Conservation (phyloP, 2,888 invertebrate species). For the Ganaspis brasiliensis region DNA sequence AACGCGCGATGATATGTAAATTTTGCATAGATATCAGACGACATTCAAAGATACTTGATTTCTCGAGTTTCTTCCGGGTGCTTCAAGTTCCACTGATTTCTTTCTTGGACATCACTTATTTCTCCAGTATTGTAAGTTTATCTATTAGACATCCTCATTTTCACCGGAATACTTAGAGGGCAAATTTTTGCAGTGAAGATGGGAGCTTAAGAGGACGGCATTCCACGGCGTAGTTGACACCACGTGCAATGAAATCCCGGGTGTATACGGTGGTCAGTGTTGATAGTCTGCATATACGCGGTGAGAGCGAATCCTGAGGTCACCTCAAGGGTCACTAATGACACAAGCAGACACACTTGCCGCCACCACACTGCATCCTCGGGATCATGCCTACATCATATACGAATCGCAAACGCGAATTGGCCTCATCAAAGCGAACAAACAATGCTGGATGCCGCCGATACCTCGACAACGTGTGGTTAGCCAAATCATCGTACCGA, state of each 20-base stretch:
- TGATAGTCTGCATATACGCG: constrained; percentile 70
- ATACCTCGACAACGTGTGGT: constrained; percentile 80
- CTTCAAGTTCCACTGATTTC: constrained; percentile 9
- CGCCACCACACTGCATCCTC: constrained; percentile 36
- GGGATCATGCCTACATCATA: constrained; percentile 54
- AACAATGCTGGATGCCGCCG: constrained; percentile 79
- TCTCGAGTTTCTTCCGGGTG: neutral
- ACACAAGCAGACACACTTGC: constrained; percentile 72
- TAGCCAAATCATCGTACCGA: constrained; percentile 78
- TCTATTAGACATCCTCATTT: neutral
- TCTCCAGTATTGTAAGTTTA: neutral
- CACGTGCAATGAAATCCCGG: constrained; percentile 3
- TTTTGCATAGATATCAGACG: neutral
- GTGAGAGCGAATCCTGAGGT: constrained; percentile 75
- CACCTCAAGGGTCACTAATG: constrained; percentile 78
- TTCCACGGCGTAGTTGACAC: constrained; percentile 52
- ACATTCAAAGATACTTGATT: neutral
- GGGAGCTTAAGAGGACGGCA: neutral
- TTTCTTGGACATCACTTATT: neutral
- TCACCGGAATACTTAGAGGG: constrained; percentile 19
- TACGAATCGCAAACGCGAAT: constrained; percentile 77
- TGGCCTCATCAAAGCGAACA: constrained; percentile 80
- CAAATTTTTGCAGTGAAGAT: neutral
- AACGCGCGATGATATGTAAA: neutral
- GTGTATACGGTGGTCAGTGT: constrained; percentile 72